A percentile compares a stretch with the other conserved stretches of the same genome.
phyloP scores from a whole-genome alignment of 2,888 invertebrate genomes.

The Lithodes maja region DNA sequence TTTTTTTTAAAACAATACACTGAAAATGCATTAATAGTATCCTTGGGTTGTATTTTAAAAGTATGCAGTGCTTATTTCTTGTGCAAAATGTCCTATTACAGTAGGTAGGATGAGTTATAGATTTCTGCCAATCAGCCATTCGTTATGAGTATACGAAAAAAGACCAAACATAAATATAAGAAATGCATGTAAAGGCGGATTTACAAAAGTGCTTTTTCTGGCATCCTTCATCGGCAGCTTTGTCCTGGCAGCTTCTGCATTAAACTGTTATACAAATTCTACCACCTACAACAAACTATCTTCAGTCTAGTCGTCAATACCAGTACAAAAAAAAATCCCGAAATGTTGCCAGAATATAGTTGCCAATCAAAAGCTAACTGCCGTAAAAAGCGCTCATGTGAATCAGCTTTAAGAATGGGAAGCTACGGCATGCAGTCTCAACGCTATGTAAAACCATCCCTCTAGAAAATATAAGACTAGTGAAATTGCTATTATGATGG shows the following conservation, averaged over 20 bases:
- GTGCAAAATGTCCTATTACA: constrained; percentile 9
- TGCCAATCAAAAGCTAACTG: too few relatives aligned
- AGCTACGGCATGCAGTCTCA: constrained; percentile 10
- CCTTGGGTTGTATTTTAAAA: not conserved
- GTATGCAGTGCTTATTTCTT: constrained; percentile 4
- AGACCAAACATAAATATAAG: not conserved
- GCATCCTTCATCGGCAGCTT: too few relatives aligned
- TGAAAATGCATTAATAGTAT: not conserved
- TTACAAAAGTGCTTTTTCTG: too few relatives aligned
- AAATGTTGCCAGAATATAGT: too few relatives aligned
- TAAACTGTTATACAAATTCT: too few relatives aligned
- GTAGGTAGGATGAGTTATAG: constrained; percentile 7
- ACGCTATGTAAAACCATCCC: constrained; percentile 1
- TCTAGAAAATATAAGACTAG: not conserved
- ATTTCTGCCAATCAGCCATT: constrained; percentile 18
- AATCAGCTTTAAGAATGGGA: not conserved
- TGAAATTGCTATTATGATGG: not conserved
- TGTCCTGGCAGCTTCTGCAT: too few relatives aligned
- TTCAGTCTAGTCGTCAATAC: too few relatives aligned
- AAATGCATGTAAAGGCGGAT: not conserved
- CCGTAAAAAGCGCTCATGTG: too few relatives aligned
- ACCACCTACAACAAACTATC: too few relatives aligned
- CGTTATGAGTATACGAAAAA: not conserved
- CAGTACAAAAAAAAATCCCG: too few relatives aligned
- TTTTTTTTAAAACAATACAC: not conserved